phyloP scores from a whole-genome alignment of 2,113 vertebrate species.

The Neolamprologus kungweensis region DNA sequence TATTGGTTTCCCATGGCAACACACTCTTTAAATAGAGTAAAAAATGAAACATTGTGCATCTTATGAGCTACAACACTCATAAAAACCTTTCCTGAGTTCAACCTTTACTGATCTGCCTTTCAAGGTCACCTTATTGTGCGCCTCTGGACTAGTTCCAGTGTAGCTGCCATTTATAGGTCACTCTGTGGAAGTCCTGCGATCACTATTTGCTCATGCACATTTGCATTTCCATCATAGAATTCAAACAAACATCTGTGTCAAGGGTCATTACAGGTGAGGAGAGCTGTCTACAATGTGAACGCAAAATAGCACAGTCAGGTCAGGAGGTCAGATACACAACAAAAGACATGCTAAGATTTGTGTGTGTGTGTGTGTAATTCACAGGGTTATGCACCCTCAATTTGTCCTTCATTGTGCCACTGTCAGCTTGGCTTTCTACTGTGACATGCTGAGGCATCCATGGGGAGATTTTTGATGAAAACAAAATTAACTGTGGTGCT shows the following conservation, averaged over 20 bases:
- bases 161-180: background rate
- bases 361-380: background rate
- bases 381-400: background rate
- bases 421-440: background rate
- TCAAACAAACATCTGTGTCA: background rate
- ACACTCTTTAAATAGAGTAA: background rate
- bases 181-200: background rate
- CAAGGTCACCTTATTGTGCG: background rate
- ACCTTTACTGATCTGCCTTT: background rate
- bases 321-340: background rate
- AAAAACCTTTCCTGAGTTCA: background rate
- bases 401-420: background rate
- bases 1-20: background rate
- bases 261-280: background rate
- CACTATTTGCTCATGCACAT: background rate
- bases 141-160: background rate
- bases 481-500: background rate
- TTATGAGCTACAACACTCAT: background rate
- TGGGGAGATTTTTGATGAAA: background rate
- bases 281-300: background rate
- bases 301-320: background rate
- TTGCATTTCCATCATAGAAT: background rate
- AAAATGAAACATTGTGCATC: background rate
- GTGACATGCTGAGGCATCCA: background rate
- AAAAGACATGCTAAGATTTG: background rate